Base-by-base conservation (phyloP, 2,888 invertebrate species). In the Lymantria monacha region DNA sequence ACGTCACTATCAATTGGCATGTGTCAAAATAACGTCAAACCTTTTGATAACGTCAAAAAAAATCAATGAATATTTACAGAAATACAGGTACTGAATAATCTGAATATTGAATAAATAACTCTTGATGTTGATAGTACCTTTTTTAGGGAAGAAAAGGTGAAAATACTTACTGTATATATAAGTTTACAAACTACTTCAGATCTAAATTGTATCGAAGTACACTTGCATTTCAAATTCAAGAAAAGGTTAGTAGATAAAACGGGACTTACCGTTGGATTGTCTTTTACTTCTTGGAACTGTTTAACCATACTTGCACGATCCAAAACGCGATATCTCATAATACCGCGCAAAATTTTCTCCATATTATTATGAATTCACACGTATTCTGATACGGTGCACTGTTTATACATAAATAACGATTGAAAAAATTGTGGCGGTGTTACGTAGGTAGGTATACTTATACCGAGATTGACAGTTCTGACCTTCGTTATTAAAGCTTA, bases 281-380 rank as follows among this genome's bases (percentile, higher is more conserved):
- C 95, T 81, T 94, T 93, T 65, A 98, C 97, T 93, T 95, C 92
- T 83, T 96, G 92, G 87, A 98, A 98, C 86, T 98, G 97, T 87
- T 97, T 95, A 33, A 98, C 96, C 97, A 98, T 97, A 74, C 93
- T 94, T 55, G 95, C 94, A 61, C 96, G 93, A 63, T 96, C 95
- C 51, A 95, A 94, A 57, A 95, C 93, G 55, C 97, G 93, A 83
- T 98, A 98, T 74, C 95, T 94, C 94, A 98, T 97, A 49, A 98
- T 96, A 47, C 98, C 98, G 78, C 95, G 94, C 64, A 98, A 87
- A 79, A 98, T 96, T 85, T 96, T 94, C 74, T 97, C 97, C 97
- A 98, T 97, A 49, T 50, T 80, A 22, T 22, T 76, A 10, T 42
- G 45, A 53, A 45, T 51, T 55, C 30, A 30, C 30, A 42, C 30